Percentiles rank a stretch among this genome's conserved stretches.
phyloP scores from a whole-genome alignment of 2,888 invertebrate genomes.

The Thecophora atra region DNA sequence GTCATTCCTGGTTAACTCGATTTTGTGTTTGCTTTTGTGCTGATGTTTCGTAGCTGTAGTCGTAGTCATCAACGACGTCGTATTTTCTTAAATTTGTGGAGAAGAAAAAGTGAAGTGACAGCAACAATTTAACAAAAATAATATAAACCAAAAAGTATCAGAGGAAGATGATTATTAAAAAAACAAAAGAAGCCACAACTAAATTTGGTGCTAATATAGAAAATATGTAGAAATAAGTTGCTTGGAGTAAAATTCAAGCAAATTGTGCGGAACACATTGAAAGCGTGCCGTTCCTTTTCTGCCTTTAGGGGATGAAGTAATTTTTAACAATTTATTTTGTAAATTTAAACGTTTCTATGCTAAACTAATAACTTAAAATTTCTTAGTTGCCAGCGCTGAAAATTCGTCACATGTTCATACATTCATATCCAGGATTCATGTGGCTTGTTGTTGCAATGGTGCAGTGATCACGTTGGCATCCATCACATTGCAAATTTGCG shows the following conservation, averaged over 20 bases:
- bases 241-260: slow-evolving; percentile 13
- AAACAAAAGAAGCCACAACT: slow-evolving; percentile 45
- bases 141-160: slow-evolving; percentile 36
- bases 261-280: slow-evolving; percentile 9
- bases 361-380: no score
- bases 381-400: no score
- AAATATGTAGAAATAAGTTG: background rate
- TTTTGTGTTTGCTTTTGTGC: slow-evolving; percentile 41
- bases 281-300: slow-evolving; percentile 10
- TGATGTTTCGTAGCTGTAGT: slow-evolving; percentile 27
- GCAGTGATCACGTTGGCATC: no score
- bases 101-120: slow-evolving; percentile 32
- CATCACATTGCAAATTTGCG: no score
- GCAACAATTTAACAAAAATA: slow-evolving; percentile 31
- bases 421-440: no score
- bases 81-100: slow-evolving; percentile 17
- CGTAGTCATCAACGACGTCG: slow-evolving; percentile 17
- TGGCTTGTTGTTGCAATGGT: no score
- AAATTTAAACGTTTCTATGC: no score
- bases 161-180: slow-evolving; percentile 31
- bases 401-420: no score
- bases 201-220: background rate
- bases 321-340: background rate
- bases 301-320: slow-evolving; percentile 4
- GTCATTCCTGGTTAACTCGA: slow-evolving; percentile 13